Evolutionary conservation across 1,140 invertebrate species (phyloP), one percentile per base, ranked within the genome.

Genomic region (Halictus rubicundus): DNA sequence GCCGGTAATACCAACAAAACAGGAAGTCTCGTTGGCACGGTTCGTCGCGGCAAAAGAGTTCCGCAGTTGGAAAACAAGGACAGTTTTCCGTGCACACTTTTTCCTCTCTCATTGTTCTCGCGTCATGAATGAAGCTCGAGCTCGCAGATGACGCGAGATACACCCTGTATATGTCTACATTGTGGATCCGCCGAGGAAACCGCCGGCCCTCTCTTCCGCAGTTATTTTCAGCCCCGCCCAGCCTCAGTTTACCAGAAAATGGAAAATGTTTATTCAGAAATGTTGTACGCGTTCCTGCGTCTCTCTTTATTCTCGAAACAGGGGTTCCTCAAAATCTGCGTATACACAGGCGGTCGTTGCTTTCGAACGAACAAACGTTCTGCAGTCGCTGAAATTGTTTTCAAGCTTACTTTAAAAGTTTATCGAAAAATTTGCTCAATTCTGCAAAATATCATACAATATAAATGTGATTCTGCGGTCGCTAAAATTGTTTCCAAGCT

Each of bases 191-290:
- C 27, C 74, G 75, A 68, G 68, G 69, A 82, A 68, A 68, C 63
- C 37, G 72, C 42, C 72, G 69, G 63, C 66, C 42, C 42, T 42
- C 42, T 42, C 42, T 12, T 12, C 42, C 42, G 68, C 66, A 81
- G 79, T 79, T 88, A 88, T 87, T 88, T 86, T 63, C 68, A 81
- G 59, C 37, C 23, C 42, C 59, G 25, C 23, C 46, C 71, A 72
- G 63, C 6, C 46, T 42, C 68, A 42, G 77, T 85, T 85, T 76
- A 80, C 61, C 69, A 69, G 65, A 70, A 65, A 85, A 75, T 66
- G 76, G 66, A 60, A 74, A 79, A 73, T 74, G 54, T 79, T 79
- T 79, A 74, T 59, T 79, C 52, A 23, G 23, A 52, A 65, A 54
- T 37, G 60, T 2, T 60, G 25, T 37, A 49, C 23, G 37, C 49